A percentile compares a stretch with the other conserved stretches of the same genome.
phyloP scores from a whole-genome alignment of 1,140 invertebrate genomes.

The Meloidogyne exigua region DNA sequence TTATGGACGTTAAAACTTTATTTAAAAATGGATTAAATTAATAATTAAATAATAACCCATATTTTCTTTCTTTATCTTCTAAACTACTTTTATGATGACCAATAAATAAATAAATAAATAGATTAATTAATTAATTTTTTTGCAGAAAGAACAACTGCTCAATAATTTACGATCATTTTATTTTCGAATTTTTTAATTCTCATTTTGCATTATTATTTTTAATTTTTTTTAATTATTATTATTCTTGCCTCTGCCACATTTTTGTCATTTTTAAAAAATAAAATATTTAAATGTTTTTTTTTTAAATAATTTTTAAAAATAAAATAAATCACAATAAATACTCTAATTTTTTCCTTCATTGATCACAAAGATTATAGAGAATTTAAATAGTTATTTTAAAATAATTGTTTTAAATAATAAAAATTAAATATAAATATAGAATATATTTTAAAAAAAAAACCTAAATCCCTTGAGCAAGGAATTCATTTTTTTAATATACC shows the following conservation, averaged over 20 bases:
- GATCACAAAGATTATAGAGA: too few species aligned
- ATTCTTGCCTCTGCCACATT: slow-evolving; percentile 1
- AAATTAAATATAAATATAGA: too few species aligned
- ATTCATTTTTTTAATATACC: too few species aligned
- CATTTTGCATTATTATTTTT: not conserved
- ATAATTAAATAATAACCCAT: not conserved
- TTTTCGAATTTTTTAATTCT: not conserved
- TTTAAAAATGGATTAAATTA: not conserved
- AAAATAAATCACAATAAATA: too few species aligned
- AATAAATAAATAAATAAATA: too few species aligned
- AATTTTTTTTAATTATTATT: not conserved
- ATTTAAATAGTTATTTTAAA: too few species aligned
- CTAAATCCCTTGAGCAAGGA: too few species aligned
- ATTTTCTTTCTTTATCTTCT: not conserved
- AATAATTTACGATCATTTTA: not conserved
- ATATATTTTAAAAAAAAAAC: too few species aligned
- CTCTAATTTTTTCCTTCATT: too few species aligned
- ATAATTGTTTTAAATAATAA: too few species aligned
- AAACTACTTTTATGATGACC: not conserved
- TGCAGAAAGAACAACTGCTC: not conserved
- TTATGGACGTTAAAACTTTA: slow-evolving; percentile 23
- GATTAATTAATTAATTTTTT: too few species aligned
- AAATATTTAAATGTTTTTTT: not conserved
- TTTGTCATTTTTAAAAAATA: not conserved
- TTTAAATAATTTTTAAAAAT: too few species aligned